Evolutionary conservation across 2,888 invertebrate genomes (phyloP).

Genomic region (Syrphus vitripennis): DNA sequence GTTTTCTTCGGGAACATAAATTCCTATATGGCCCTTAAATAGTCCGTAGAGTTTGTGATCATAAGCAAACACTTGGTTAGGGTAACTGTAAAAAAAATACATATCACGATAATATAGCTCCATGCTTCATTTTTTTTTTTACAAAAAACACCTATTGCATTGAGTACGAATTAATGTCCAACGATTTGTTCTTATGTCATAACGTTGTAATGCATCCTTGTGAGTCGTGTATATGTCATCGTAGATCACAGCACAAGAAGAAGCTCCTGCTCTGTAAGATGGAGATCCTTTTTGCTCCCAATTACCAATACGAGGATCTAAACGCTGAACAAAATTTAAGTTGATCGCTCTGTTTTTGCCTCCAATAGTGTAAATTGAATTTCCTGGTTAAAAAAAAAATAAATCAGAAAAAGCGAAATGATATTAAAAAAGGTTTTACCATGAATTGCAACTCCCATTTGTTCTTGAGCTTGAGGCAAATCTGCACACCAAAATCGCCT

Average conservation of each 20-base stretch:
- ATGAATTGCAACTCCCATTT: conserved; percentile 53
- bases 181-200: conserved; percentile 57
- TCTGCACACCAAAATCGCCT: background rate
- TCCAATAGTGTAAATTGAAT: conserved; percentile 59
- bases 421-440: conserved; percentile 5
- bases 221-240: conserved; percentile 66
- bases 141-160: conserved; percentile 41
- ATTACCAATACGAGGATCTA: conserved; percentile 57
- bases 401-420: background rate
- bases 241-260: conserved; percentile 47
- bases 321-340: conserved; percentile 51
- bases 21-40: conserved; percentile 57
- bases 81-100: conserved; percentile 46
- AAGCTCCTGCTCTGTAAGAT: conserved; percentile 46
- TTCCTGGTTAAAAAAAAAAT: conserved; percentile 11
- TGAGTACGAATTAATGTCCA: conserved; percentile 65
- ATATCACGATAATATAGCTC: background rate
- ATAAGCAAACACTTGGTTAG: conserved; percentile 53
- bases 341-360: conserved; percentile 43
- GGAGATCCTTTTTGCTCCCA: conserved; percentile 50
- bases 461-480: conserved; percentile 48
- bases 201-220: conserved; percentile 60
- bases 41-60: conserved; percentile 49
- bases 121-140: background rate
- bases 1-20: conserved; percentile 37